Evolutionary conservation across 2,888 invertebrate genomes (phyloP).

Genomic region (Taphrorychus bicolor): DNA sequence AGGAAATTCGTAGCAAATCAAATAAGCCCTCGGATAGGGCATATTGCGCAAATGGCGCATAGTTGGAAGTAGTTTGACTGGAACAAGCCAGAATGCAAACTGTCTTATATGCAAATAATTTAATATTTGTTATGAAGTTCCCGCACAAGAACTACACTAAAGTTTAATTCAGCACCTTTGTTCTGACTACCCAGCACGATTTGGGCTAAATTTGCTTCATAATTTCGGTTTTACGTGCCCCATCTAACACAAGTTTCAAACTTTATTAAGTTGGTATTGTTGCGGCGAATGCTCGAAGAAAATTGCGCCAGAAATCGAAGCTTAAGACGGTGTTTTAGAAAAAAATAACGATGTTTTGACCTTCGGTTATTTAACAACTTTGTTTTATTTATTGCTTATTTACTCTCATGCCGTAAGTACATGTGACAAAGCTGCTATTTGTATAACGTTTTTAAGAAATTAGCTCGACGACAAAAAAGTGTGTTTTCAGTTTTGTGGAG

Average conservation of each 20-base stretch:
- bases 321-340: no score
- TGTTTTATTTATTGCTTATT: no score
- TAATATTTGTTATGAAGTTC: conserved; percentile 5
- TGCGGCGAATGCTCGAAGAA: neutral
- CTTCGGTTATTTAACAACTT: no score
- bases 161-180: conserved; percentile 8
- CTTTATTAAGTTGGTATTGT: no score
- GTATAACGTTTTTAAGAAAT: no score
- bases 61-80: neutral
- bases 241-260: neutral
- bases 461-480: no score
- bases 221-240: neutral
- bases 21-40: neutral
- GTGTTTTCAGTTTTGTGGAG: no score
- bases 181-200: neutral
- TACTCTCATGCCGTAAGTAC: no score
- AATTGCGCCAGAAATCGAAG: neutral
- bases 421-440: no score
- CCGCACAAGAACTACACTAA: conserved; percentile 4
- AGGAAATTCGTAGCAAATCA: neutral
- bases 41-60: neutral
- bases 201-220: neutral
- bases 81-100: neutral
- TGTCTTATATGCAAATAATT: conserved; percentile 7
- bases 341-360: no score